A percentile compares a stretch with the other conserved stretches of the same genome.
phyloP scores from a whole-genome alignment of 1,140 invertebrate species.

The Ostrea denselamellosa region DNA sequence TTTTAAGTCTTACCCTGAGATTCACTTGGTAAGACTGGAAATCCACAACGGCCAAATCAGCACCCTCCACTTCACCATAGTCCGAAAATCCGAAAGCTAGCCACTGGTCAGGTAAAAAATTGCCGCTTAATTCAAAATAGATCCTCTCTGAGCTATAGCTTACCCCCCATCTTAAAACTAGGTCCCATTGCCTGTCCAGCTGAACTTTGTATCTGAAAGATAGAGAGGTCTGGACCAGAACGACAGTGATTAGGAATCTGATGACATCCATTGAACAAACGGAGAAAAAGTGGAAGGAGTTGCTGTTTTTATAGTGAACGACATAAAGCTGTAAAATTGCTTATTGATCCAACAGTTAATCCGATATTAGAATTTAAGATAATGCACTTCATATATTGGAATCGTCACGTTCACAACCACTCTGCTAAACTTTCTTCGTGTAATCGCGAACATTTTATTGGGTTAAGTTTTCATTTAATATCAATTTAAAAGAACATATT shows the following conservation, averaged over 20 bases:
- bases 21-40: constrained; percentile 83
- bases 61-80: constrained; percentile 87
- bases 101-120: constrained; percentile 52
- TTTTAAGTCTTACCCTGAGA: constrained; percentile 83
- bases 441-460: neutral
- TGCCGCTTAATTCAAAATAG: constrained; percentile 57
- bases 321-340: neutral
- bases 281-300: neutral
- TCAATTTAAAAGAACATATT: constrained; percentile 33
- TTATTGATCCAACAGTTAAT: constrained; percentile 18
- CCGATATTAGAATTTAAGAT: constrained; percentile 36
- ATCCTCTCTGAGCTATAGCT: constrained; percentile 52
- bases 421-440: constrained; percentile 4
- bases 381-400: constrained; percentile 20
- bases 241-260: neutral
- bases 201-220: constrained; percentile 42
- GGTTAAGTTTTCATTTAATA: constrained; percentile 27
- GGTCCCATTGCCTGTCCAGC: constrained; percentile 46
- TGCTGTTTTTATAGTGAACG: constrained; percentile 1
- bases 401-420: neutral
- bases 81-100: constrained; percentile 90
- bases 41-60: constrained; percentile 93
- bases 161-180: constrained; percentile 63
- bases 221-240: neutral
- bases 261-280: neutral